Percentiles rank a stretch among this genome's conserved stretches.
These are phyloP conservation scores for Meta bourneti DNA, from an alignment of 2,888 invertebrate species.

Conservation along the genomic window DNA sequence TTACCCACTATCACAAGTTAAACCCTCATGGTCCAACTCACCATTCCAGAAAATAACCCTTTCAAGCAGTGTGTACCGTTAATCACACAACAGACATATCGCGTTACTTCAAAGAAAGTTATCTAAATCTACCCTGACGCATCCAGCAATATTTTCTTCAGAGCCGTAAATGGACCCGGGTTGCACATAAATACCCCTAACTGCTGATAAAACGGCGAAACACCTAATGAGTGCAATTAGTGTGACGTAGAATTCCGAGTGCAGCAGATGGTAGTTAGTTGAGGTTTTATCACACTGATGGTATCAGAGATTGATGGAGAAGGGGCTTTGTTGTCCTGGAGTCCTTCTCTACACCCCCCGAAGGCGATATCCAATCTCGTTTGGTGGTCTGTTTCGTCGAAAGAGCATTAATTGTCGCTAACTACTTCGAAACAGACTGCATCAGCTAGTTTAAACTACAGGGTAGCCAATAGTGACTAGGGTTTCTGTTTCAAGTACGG, in stretches of 20 bases:
- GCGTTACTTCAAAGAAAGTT: no score
- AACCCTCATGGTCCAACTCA: background rate
- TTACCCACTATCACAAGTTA: no score
- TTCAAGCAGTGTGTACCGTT: background rate
- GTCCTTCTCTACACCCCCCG: background rate
- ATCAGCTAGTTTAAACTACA: slow-evolving; percentile 12
- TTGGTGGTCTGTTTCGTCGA: slow-evolving; percentile 3
- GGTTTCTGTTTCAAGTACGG: background rate
- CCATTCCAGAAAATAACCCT: background rate
- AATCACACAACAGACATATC: background rate
- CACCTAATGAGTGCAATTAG: slow-evolving; percentile 67
- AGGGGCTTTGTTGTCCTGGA: slow-evolving; percentile 6
- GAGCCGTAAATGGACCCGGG: slow-evolving; percentile 11
- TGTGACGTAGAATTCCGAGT: background rate
- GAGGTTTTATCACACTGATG: slow-evolving; percentile 50
- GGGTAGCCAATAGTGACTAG: background rate
- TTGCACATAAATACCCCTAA: slow-evolving; percentile 48
- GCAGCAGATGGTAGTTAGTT: slow-evolving; percentile 32
- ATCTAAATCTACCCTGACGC: no score
- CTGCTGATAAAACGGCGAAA: slow-evolving; percentile 48
- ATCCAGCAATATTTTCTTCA: background rate
- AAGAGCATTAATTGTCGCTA: slow-evolving; percentile 22
- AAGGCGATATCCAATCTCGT: slow-evolving; percentile 37
- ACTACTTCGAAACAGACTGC: slow-evolving; percentile 13
- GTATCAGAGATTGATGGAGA: slow-evolving; percentile 26